Base-by-base conservation (phyloP, 2,113 vertebrate genomes). In the Salminus brasiliensis region DNA sequence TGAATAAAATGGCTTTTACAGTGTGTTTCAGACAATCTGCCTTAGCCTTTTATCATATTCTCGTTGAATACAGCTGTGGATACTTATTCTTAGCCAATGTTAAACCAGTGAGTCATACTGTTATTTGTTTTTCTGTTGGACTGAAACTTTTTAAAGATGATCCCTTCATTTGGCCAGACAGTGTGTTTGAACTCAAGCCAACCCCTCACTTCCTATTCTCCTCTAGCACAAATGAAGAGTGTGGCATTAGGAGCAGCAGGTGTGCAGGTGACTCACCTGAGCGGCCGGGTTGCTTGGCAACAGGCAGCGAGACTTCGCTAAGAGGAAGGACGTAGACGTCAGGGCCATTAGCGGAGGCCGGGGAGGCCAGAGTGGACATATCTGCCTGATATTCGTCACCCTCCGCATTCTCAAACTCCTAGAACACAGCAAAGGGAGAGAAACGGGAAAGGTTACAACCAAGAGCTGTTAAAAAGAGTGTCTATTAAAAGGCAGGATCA, bases 271-370 rank as follows among this genome's bases (percentile, higher is more conserved):
- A 75, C 74, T 91, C 92, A 99, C 97, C 96, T 91, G 97, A 95
- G 81, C 93, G 93, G 15, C 94, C 89, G 0, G 96, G 96, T 88
- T 98, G 96, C 90, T 95, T 95, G 75, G 95, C 95, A 79, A 95
- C 93, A 4, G 97, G 96, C 84, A 98, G 90, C 0, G 96, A 95
- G 79, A 98, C 93, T 89, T 98, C 94, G 0, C 95, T 97, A 89
- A 99, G 96, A 0, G 97, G 97, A 87, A 99, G 93, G 81, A 99
- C 89, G 0, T 99, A 99, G 79, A 99, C 96, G 72, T 98, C 97
- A 0, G 96, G 94, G 82, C 95, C 93, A 84, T 91, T 91, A 87
- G 91, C 94, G 0, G 94, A 89, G 13, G 92, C 91, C 0, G 96
- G 95, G 2, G 97, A 97, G 75, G 93, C 94, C 91, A 94, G 91